A percentile compares a stretch with the other conserved stretches of the same genome.
Evolutionary conservation across 2,888 invertebrate genomes (phyloP).

Genomic region (Drosophila atripex): DNA sequence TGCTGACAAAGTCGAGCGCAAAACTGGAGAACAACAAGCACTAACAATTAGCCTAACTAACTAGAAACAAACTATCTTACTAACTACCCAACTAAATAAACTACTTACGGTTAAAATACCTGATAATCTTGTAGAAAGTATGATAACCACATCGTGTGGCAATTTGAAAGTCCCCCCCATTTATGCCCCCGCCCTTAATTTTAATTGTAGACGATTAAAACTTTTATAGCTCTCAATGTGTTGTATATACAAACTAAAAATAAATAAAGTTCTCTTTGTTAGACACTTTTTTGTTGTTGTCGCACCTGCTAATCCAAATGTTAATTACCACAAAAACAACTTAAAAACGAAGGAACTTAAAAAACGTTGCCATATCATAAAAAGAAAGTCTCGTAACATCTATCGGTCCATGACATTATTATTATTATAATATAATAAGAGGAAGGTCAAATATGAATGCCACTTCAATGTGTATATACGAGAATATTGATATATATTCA

Average conservation of each 20-base stretch:
- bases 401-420: constrained; percentile 32
- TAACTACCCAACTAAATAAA: constrained; percentile 14
- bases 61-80: constrained; percentile 7
- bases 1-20: constrained; percentile 69
- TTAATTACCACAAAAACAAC: constrained; percentile 19
- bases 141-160: constrained; percentile 6
- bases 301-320: constrained; percentile 32
- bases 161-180: neutral
- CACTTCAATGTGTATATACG: constrained; percentile 42
- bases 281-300: constrained; percentile 27
- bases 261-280: constrained; percentile 16
- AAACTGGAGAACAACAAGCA: constrained; percentile 72
- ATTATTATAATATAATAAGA: constrained; percentile 10
- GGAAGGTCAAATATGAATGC: neutral
- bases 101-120: constrained; percentile 16
- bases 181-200: constrained; percentile 19
- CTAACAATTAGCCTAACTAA: constrained; percentile 60
- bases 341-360: neutral
- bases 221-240: constrained; percentile 51
- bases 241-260: constrained; percentile 43
- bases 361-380: constrained; percentile 44
- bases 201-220: constrained; percentile 49
- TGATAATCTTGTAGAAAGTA: constrained; percentile 16
- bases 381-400: constrained; percentile 34
- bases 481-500: constrained; percentile 26